phyloP scores from a whole-genome alignment of 1,140 invertebrate species.

The Meloidogyne hapla region DNA sequence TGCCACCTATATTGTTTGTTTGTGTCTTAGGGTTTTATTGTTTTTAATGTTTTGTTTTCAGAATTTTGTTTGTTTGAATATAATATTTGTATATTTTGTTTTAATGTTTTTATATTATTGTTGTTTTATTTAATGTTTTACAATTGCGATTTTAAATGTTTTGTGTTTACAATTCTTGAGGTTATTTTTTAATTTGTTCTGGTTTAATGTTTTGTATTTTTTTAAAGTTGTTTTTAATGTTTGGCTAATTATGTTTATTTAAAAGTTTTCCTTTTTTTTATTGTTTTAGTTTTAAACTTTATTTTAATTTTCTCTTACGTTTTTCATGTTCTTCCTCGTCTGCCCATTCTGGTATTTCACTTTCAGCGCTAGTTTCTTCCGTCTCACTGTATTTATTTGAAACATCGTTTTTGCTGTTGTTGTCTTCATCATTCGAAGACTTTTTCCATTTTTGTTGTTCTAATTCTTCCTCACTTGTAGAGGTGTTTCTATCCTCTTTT shows the following conservation, averaged over 20 bases:
- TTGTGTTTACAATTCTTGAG: neutral
- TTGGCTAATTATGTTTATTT: no score
- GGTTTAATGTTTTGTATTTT: no score
- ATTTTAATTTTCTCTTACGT: neutral
- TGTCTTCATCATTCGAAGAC: neutral
- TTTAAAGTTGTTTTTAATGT: no score
- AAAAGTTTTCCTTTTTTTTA: no score
- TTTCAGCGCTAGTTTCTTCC: slow-evolving; percentile 4
- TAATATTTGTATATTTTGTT: slow-evolving; percentile 6
- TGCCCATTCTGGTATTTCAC: slow-evolving; percentile 30
- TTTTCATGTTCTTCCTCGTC: neutral
- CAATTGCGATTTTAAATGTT: neutral
- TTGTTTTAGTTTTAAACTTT: no score
- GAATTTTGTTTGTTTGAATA: neutral
- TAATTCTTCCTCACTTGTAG: slow-evolving; percentile 9
- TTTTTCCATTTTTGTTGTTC: neutral
- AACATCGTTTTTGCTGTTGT: neutral
- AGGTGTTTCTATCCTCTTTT: neutral
- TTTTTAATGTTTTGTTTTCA: slow-evolving; percentile 4
- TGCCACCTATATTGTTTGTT: slow-evolving; percentile 28
- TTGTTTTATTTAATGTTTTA: neutral
- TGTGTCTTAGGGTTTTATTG: neutral
- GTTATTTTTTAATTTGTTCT: no score
- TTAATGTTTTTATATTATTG: neutral
- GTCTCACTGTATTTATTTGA: neutral